A percentile compares a stretch with the other conserved stretches of the same genome.
These are phyloP conservation scores for Pyxicephalus adspersus DNA, from an alignment of 2,113 vertebrate genomes.

Conservation along the genomic window DNA sequence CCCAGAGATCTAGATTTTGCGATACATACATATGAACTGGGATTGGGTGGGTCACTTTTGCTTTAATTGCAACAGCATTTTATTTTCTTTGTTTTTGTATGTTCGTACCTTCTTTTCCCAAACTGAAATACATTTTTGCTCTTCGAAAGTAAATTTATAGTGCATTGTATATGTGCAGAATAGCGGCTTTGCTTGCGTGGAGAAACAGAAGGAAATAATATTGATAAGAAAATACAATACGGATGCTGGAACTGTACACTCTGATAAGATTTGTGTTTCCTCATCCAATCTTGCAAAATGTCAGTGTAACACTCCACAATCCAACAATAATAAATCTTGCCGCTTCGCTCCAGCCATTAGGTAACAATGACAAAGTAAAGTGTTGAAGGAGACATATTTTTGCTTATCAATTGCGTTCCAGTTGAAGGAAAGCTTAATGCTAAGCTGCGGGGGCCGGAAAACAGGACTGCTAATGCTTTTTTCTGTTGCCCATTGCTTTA, in stretches of 20 bases:
- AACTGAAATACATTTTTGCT: neutral
- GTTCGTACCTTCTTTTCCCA: neutral
- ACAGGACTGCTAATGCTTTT: neutral
- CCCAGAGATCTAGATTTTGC: neutral
- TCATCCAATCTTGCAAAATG: constrained; percentile 64
- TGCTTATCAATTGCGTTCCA: constrained; percentile 41
- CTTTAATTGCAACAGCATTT: too few species aligned
- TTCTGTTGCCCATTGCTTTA: neutral
- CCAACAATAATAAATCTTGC: fast-evolving
- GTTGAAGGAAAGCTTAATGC: constrained; percentile 11
- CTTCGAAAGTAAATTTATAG: constrained; percentile 17
- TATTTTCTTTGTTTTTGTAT: neutral
- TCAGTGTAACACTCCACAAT: constrained; percentile 57
- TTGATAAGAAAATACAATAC: constrained; percentile 75
- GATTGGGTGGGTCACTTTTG: neutral
- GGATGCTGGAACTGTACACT: constrained; percentile 70
- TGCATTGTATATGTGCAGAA: constrained; percentile 20
- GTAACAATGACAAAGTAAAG: constrained; percentile 51
- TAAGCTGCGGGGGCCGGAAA: neutral
- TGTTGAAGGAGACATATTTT: constrained; percentile 35
- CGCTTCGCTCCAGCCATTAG: constrained; percentile 45
- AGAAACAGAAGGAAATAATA: constrained; percentile 77
- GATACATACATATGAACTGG: neutral
- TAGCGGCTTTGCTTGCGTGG: constrained; percentile 54
- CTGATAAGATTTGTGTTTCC: constrained; percentile 76